A percentile compares a stretch with the other conserved stretches of the same genome.
These are phyloP conservation scores for Gasterosteus nipponicus DNA, from an alignment of 2,113 vertebrate species.

Conservation along the genomic window DNA sequence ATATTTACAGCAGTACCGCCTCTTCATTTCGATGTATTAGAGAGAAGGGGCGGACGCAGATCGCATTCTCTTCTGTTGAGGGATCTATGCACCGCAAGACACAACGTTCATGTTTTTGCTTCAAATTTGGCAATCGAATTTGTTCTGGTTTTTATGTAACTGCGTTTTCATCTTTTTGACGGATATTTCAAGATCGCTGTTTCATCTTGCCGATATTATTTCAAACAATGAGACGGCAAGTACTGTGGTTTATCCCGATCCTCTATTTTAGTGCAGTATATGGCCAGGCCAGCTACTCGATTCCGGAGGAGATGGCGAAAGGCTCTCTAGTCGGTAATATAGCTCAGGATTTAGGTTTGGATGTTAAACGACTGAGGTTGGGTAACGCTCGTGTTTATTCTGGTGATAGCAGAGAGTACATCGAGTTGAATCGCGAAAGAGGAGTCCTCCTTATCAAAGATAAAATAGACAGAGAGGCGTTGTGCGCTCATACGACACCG, in stretches of 20 bases:
- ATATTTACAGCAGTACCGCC: slow-evolving; percentile 25
- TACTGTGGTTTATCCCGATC: slow-evolving; percentile 47
- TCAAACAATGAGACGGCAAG: slow-evolving; percentile 67
- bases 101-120: fast-evolving
- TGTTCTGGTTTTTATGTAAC: neutral
- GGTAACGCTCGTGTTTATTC: slow-evolving; percentile 76
- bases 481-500: slow-evolving; percentile 74
- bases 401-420: slow-evolving; percentile 70
- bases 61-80: slow-evolving; percentile 39
- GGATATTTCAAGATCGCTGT: neutral
- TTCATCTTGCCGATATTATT: neutral
- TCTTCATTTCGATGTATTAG: slow-evolving; percentile 10
- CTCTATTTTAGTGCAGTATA: slow-evolving; percentile 16
- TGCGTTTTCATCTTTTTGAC: fast-evolving
- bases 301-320: slow-evolving; percentile 78
- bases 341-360: slow-evolving; percentile 75
- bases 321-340: slow-evolving; percentile 82
- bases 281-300: slow-evolving; percentile 66
- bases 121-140: neutral
- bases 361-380: slow-evolving; percentile 62
- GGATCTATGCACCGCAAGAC: neutral
- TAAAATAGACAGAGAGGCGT: slow-evolving; percentile 77
- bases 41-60: neutral
- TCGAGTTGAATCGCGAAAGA: slow-evolving; percentile 69
- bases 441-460: slow-evolving; percentile 75